phyloP scores from a whole-genome alignment of 2,797 vertebrate species.

The Sebastes nivosus region DNA sequence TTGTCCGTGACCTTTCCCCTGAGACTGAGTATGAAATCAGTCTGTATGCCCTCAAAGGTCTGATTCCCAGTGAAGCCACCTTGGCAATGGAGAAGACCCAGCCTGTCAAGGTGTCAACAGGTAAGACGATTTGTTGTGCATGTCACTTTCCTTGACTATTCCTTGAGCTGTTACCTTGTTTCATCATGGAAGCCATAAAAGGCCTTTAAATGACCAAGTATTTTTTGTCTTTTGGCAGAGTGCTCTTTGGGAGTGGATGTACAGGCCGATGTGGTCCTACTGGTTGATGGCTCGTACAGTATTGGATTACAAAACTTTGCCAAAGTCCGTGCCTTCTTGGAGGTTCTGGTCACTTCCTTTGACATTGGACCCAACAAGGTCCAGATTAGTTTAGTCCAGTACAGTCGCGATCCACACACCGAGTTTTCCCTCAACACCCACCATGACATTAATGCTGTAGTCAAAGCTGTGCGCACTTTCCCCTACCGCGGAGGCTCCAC shows the following conservation, averaged over 20 bases:
- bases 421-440: slow-evolving; percentile 96
- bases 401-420: slow-evolving; percentile 95
- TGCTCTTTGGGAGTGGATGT: slow-evolving; percentile 96
- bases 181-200: neutral
- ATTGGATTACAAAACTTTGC: slow-evolving; percentile 98
- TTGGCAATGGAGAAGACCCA: slow-evolving; percentile 94
- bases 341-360: slow-evolving; percentile 95
- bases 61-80: slow-evolving; percentile 91
- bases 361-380: slow-evolving; percentile 92
- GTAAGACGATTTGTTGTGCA: slow-evolving; percentile 76
- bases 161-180: neutral
- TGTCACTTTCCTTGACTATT: neutral
- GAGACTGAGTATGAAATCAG: slow-evolving; percentile 96
- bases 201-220: slow-evolving; percentile 1
- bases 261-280: slow-evolving; percentile 96
- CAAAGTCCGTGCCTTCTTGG: slow-evolving; percentile 97
- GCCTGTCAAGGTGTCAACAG: slow-evolving; percentile 92
- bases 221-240: slow-evolving; percentile 83
- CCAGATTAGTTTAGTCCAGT: slow-evolving; percentile 98
- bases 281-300: slow-evolving; percentile 99
- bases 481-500: slow-evolving; percentile 98
- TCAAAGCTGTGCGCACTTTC: slow-evolving; percentile 93
- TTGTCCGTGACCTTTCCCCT: slow-evolving; percentile 93
- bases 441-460: slow-evolving; percentile 88
- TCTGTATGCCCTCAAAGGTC: slow-evolving; percentile 91